Evolutionary conservation across 1,140 invertebrate genomes (phyloP), one percentile per base, ranked within the genome.

Genomic region (Drosophila erecta): DNA sequence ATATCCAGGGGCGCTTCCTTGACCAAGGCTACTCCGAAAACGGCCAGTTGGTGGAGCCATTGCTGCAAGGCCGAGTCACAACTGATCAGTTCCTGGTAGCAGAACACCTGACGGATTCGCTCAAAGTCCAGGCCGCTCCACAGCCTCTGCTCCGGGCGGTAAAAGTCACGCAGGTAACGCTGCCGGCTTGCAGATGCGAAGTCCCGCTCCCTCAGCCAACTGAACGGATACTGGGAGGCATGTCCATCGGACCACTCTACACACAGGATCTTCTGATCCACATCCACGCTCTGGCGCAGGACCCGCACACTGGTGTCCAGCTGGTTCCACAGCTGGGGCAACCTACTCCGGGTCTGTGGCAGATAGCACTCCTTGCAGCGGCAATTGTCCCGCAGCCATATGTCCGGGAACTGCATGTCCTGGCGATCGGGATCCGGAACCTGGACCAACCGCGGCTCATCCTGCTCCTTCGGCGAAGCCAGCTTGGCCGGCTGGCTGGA

Each of bases 321-420:
- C 5, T 73, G 74, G 24, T 74, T 76, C 90, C 90, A 91, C 38
- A 76, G 15, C 2, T 90, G 75, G 4, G 89, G 89, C 43, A 94
- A 78, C 11, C 94, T 91, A 54, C 95, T 95, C 70, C 93, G 90
- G 0, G 95, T 95, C 30, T 93, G 91, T 17, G 83, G 64, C 79
- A 95, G 94, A 72, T 94, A 95, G 80, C 95, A 96, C n/a, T 93
- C 56, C 46, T 91, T 61, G 80, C 95, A 96, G 65, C 93, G 94
- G 67, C 95, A 96, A 80, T 96, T 96, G 73, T 96, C 95, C 70
- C 95, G 91, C 37, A 96, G 84, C 95, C 95, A 96, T 15, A 95
- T 92, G 54, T 93, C 93, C 0, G 95, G 95, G 80, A 94, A 96
- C 38, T 93, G 90, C 33, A 94, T 85, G 14, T 79, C 50, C 60